Evolutionary conservation across 2,113 vertebrate species (phyloP), one percentile per base, ranked within the genome.

Genomic region (Eublepharis macularius): DNA sequence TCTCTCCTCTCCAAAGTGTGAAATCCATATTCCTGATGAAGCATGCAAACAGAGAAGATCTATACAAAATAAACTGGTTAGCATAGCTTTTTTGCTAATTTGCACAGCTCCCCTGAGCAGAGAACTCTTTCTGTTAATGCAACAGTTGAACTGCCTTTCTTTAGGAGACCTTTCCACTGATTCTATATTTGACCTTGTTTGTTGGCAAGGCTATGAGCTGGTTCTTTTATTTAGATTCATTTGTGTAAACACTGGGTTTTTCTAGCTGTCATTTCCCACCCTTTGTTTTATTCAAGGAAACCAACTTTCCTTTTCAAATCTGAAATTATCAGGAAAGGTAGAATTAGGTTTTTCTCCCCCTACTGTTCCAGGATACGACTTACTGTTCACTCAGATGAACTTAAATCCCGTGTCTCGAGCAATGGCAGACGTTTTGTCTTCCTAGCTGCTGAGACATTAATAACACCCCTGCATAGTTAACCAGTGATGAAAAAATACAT

Each of bases 371-470:
- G 34, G 43, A 43, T 77, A 74, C 6, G 60, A 32, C 34, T 51
- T 41, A 12, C 43, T 19, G 17, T 17, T 43, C 29, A 21, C 6
- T 51, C 57, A 39, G 39, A 24, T 70, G 66, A 39, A 43, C 21
- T 80, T 49, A 43, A 73, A 79, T 11, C 66, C 26, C 12, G 39
- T 66, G 73, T 79, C 29, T 29, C 63, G 21, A 54, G 57, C 69
- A 14, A 0, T 74, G 78, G 75, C 14, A 75, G 0, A 0, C 5
- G 85, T 54, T 57, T 89, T 1, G 1, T 0, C 66, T 72, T 90
- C 65, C 87, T 82, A 77, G 76, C 82, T 92, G 82, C 83, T 85
- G 16, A 0, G 0, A 63, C 82, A 89, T 80, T 86, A 91, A 69
- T 54, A 43, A 4, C 17, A 79, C 41, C 90, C 86, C 90, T 57